phyloP scores from a whole-genome alignment of 2,113 vertebrate species.

The Axis porcinus region DNA sequence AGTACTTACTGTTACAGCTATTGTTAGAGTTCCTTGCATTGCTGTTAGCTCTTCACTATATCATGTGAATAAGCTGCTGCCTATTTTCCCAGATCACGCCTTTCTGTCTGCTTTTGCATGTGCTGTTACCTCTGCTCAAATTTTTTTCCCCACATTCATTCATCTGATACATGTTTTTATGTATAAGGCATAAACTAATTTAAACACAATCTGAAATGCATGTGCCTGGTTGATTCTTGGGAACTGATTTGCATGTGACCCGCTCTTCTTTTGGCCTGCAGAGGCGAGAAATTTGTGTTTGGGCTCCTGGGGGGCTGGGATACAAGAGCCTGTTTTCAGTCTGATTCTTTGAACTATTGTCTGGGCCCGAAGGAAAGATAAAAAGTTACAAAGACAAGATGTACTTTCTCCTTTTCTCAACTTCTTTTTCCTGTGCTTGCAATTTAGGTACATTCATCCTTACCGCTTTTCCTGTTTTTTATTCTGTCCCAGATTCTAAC shows the following conservation, averaged over 20 bases:
- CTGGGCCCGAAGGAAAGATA: neutral
- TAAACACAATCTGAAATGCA: neutral
- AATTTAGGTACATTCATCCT: neutral
- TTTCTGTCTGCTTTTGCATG: neutral
- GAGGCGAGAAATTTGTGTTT: neutral
- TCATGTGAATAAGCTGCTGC: neutral
- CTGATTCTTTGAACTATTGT: neutral
- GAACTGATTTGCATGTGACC: neutral
- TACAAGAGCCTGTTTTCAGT: neutral
- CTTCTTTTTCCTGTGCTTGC: neutral
- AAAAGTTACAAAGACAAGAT: neutral
- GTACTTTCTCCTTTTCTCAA: conserved; percentile 1
- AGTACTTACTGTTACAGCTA: neutral
- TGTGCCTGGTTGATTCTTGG: neutral
- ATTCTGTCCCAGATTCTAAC: neutral
- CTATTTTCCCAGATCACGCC: neutral
- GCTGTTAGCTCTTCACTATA: neutral
- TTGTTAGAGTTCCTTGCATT: neutral
- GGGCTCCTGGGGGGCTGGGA: neutral
- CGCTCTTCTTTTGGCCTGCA: neutral
- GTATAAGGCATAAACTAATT: neutral
- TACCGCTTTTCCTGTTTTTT: neutral
- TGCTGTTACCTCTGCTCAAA: neutral
- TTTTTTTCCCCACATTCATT: neutral
- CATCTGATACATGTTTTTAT: neutral